These are phyloP conservation scores for Meandrusa payeni DNA, from an alignment of 2,888 invertebrate genomes.

Conservation along the genomic window DNA sequence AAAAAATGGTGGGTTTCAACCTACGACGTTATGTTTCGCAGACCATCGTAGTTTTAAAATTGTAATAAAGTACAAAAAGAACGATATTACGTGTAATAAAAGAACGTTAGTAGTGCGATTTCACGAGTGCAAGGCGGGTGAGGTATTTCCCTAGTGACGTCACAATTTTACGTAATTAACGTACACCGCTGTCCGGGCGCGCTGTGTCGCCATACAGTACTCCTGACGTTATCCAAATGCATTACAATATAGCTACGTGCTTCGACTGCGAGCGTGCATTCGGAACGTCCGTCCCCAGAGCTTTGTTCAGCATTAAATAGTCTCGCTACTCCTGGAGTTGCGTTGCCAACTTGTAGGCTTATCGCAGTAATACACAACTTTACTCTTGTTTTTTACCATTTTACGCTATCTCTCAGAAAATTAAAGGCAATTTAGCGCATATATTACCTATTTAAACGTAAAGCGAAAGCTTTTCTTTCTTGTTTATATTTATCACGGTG, in stretches of 20 bases:
- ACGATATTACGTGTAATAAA: too few species aligned
- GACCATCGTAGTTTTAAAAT: too few species aligned
- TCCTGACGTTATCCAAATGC: conserved; percentile 56
- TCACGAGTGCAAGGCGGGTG: conserved; percentile 39
- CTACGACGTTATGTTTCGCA: too few species aligned
- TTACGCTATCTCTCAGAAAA: too few species aligned
- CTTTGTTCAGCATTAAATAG: conserved; percentile 29
- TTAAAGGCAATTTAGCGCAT: too few species aligned
- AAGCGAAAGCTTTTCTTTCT: too few species aligned
- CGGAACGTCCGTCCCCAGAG: conserved; percentile 45
- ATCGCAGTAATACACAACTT: conserved; percentile 4
- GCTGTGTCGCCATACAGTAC: conserved; percentile 41
- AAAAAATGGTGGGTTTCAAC: too few species aligned
- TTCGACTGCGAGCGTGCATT: conserved; percentile 51
- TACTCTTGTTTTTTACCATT: conserved; percentile 8
- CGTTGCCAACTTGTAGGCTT: conserved; percentile 19
- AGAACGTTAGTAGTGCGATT: too few species aligned
- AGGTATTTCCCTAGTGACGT: conserved; percentile 53
- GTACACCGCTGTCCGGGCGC: conserved; percentile 40
- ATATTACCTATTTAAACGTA: too few species aligned
- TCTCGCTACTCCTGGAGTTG: conserved; percentile 10
- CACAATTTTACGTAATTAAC: conserved; percentile 71
- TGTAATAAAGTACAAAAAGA: too few species aligned
- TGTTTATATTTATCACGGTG: too few species aligned
- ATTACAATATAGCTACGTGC: conserved; percentile 59